phyloP scores from a whole-genome alignment of 1,140 invertebrate species.

The Meloidogyne hapla region DNA sequence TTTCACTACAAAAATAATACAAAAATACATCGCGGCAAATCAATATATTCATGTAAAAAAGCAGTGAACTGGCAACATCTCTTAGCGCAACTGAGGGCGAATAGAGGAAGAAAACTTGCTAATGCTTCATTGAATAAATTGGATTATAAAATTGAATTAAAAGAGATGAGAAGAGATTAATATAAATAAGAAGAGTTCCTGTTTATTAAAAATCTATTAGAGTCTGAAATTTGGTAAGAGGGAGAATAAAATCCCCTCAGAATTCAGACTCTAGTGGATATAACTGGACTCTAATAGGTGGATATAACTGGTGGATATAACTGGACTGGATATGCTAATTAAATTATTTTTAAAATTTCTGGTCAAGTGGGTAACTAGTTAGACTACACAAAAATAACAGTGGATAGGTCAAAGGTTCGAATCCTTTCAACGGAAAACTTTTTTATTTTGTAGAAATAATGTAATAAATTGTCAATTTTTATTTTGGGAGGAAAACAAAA shows the following conservation, averaged over 20 bases:
- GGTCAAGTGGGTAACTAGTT: too few species aligned
- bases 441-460: background rate
- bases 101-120: background rate
- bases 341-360: too few species aligned
- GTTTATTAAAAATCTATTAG: background rate
- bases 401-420: too few species aligned
- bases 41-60: background rate
- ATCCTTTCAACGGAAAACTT: too few species aligned
- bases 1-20: background rate
- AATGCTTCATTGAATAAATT: background rate
- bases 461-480: background rate
- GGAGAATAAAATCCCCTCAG: background rate
- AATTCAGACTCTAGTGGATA: background rate
- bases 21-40: background rate
- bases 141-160: background rate
- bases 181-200: background rate
- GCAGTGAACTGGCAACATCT: background rate
- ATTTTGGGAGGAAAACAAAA: background rate
- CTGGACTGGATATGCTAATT: too few species aligned
- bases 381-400: too few species aligned
- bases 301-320: too few species aligned
- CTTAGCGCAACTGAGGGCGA: background rate
- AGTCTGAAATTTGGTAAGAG: background rate
- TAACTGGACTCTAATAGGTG: too few species aligned
- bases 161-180: background rate